Percentiles rank a stretch among this genome's conserved stretches.
Conservation (phyloP, 2,113 vertebrate species). For the Elanoides forficatus region DNA sequence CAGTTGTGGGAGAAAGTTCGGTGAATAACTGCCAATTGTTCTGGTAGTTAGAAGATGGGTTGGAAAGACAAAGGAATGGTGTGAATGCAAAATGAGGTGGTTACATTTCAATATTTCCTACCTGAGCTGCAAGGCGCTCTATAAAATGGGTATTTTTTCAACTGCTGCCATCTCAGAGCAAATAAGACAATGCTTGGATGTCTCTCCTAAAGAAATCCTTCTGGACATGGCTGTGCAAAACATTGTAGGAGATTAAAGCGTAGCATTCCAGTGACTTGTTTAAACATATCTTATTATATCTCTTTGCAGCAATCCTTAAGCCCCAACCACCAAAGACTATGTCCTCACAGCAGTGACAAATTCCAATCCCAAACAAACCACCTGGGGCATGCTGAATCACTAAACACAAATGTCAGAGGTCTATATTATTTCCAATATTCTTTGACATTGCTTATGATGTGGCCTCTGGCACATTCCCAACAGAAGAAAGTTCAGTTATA, state of each 20-base stretch:
- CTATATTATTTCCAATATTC: slow-evolving; percentile 17
- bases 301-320: slow-evolving; percentile 51
- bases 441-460: slow-evolving; percentile 31
- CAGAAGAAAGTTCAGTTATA: slow-evolving; percentile 46
- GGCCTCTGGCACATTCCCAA: slow-evolving; percentile 23
- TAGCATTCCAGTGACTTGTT: slow-evolving; percentile 52
- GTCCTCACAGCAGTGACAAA: slow-evolving; percentile 39
- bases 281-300: slow-evolving; percentile 43
- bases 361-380: slow-evolving; percentile 14
- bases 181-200: neutral
- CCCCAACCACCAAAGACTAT: slow-evolving; percentile 5
- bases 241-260: slow-evolving; percentile 38
- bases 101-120: neutral
- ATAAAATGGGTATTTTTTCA: neutral
- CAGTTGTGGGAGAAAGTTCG: neutral
- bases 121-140: neutral
- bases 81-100: neutral
- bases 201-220: slow-evolving; percentile 40
- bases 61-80: neutral
- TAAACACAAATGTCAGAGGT: slow-evolving; percentile 46
- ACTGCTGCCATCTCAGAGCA: neutral
- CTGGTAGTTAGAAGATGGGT: neutral
- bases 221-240: slow-evolving; percentile 21
- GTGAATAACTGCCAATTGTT: neutral
- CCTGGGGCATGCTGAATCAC: neutral